Evolutionary conservation across 2,888 invertebrate genomes (phyloP), one percentile per base, ranked within the genome.

Genomic region (Aricia artaxerxes): DNA sequence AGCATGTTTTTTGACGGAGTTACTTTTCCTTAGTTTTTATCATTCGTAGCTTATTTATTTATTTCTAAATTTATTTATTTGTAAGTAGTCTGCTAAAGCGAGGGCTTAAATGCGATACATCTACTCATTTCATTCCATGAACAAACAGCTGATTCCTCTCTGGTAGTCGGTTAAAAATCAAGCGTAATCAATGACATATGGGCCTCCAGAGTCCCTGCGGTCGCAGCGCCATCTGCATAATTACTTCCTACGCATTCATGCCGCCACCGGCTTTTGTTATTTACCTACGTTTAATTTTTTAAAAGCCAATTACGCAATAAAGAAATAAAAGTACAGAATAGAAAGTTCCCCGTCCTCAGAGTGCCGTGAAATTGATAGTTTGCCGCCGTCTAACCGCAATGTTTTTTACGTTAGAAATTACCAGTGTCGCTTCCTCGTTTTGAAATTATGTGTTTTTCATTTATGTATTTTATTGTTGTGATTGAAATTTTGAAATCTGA

Each of bases 181-280:
- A 69, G 69, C 69, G 69, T 69, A 11, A 24, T 64, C 35, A 75
- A 49, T 64, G 72, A 73, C 82, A 83, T 82, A 80, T 84, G 82
- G 79, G 73, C 81, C 78, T 80, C 80, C 81, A 80, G 83, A 83
- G 81, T 83, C 82, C 80, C 82, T 86, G 86, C 82, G 86, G 86
- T 86, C 80, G 81, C 81, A 85, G 83, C 90, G 88, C 92, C 94
- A 94, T 94, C 92, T 94, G 94, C 76, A 86, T 92, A 92, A 93
- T 93, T 92, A 89, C 92, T 90, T 91, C 93, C 91, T 90, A 88
- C 87, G 89, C 90, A 89, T 89, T 91, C 87, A 88, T 84, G 85
- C 83, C 78, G 80, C 86, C 85, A 87, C 85, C 80, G 85, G 84
- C 90, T 85, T 90, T 91, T 91, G 91, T 92, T 87, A 82, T 83